phyloP scores from a whole-genome alignment of 2,797 vertebrate species.

The Falco peregrinus region DNA sequence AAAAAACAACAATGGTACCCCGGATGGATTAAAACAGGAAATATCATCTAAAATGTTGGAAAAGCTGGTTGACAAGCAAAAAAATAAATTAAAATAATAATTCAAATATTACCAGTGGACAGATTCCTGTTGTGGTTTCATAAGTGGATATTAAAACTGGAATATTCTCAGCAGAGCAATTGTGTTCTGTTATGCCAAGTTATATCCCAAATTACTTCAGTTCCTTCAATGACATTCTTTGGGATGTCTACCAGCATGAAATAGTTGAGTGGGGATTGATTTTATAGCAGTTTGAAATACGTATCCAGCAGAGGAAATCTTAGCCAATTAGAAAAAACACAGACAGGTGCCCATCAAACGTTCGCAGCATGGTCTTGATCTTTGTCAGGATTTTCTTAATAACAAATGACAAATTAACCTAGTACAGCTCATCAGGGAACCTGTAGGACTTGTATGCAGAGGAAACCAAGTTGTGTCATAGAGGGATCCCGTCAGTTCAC shows the following conservation, averaged over 20 bases:
- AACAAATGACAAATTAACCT: background rate
- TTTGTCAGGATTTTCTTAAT: background rate
- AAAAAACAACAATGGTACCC: background rate
- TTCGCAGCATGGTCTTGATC: background rate
- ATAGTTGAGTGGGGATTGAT: background rate
- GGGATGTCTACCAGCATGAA: background rate
- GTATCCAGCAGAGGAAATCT: background rate
- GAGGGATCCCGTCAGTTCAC: background rate
- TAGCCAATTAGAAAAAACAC: background rate
- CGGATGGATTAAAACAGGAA: conserved; percentile 28
- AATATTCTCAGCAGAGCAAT: background rate
- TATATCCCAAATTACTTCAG: background rate
- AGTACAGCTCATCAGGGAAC: background rate
- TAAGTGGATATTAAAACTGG: background rate
- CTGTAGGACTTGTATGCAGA: background rate
- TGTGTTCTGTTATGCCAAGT: background rate
- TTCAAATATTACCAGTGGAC: background rate
- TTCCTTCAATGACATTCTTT: background rate
- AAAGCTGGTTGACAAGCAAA: background rate
- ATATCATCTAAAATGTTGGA: background rate
- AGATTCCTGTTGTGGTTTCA: background rate
- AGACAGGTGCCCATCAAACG: background rate
- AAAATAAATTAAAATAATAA: background rate
- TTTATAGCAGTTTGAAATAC: background rate
- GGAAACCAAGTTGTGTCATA: background rate